Conservation (phyloP, 2,888 invertebrate species). For the Syrphus vitripennis region DNA sequence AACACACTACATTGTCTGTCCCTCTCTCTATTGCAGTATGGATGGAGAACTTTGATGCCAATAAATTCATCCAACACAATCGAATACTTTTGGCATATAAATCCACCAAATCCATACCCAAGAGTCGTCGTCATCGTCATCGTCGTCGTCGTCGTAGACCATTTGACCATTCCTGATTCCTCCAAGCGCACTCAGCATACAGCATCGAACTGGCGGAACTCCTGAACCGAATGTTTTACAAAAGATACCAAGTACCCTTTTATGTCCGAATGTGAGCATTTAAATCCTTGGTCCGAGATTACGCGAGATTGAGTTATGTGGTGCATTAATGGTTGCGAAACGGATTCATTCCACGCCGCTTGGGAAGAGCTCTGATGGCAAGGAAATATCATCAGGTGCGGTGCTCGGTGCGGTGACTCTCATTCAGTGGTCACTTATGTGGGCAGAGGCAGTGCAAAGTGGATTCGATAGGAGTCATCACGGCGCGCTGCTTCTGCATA, state of each 20-base stretch:
- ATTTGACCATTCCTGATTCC: slow-evolving; percentile 8
- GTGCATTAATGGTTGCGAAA: slow-evolving; percentile 72
- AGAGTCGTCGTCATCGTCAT: not conserved
- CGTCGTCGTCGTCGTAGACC: not conserved
- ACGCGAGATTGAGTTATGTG: slow-evolving; percentile 72
- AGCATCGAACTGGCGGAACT: slow-evolving; percentile 52
- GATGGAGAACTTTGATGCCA: slow-evolving; percentile 78
- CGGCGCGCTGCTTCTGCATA: slow-evolving; percentile 44
- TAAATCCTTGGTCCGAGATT: slow-evolving; percentile 69
- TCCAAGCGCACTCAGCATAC: slow-evolving; percentile 28
- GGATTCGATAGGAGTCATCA: slow-evolving; percentile 50
- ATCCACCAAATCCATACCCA: slow-evolving; percentile 62
- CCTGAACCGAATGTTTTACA: slow-evolving; percentile 75
- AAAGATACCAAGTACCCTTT: slow-evolving; percentile 72
- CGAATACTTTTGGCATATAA: slow-evolving; percentile 71
- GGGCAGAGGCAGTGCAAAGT: slow-evolving; percentile 60
- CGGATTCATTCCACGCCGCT: slow-evolving; percentile 47
- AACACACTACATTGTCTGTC: slow-evolving; percentile 15
- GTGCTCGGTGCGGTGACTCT: not conserved
- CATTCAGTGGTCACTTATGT: slow-evolving; percentile 46
- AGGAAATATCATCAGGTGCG: not conserved
- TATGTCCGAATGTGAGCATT: slow-evolving; percentile 72
- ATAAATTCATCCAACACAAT: slow-evolving; percentile 76
- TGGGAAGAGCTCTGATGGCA: not conserved
- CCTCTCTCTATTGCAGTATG: slow-evolving; percentile 36